Evolutionary conservation across 2,113 vertebrate genomes (phyloP).

Genomic region (Oncorhynchus masou): DNA sequence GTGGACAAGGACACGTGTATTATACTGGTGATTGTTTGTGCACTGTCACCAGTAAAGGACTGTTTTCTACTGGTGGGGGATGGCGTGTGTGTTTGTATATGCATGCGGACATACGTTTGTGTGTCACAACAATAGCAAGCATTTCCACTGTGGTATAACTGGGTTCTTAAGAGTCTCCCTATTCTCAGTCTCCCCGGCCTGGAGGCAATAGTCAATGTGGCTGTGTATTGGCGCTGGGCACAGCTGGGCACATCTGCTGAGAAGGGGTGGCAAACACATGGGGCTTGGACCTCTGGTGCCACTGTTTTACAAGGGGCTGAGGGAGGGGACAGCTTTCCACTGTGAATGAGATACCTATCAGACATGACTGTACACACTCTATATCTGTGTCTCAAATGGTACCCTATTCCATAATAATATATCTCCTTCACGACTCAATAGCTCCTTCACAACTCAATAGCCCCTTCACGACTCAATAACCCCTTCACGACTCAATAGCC

Average conservation of each 20-base stretch:
- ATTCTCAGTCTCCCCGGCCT: not conserved
- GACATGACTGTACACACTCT: conserved; percentile 21
- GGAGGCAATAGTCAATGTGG: conserved; percentile 60
- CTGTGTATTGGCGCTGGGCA: conserved; percentile 67
- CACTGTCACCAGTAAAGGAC: conserved; percentile 71
- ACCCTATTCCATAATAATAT: no score
- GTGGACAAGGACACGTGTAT: conserved; percentile 66
- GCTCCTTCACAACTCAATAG: not conserved
- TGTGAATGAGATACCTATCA: conserved; percentile 62
- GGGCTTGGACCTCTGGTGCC: conserved; percentile 56
- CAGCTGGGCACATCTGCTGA: conserved; percentile 54
- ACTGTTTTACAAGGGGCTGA: conserved; percentile 40
- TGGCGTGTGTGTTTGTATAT: conserved; percentile 2
- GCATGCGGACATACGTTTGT: not conserved
- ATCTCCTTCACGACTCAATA: not conserved
- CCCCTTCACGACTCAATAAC: no score
- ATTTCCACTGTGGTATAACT: conserved; percentile 32
- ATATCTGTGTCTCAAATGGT: no score
- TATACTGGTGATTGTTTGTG: conserved; percentile 67
- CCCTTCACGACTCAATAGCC: not conserved
- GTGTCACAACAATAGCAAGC: conserved; percentile 27
- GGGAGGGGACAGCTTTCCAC: conserved; percentile 63
- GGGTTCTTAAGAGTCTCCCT: conserved; percentile 53
- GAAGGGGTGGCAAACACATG: conserved; percentile 67
- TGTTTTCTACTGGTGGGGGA: conserved; percentile 15